phyloP scores from a whole-genome alignment of 2,797 vertebrate species.

The Poecile montanus region DNA sequence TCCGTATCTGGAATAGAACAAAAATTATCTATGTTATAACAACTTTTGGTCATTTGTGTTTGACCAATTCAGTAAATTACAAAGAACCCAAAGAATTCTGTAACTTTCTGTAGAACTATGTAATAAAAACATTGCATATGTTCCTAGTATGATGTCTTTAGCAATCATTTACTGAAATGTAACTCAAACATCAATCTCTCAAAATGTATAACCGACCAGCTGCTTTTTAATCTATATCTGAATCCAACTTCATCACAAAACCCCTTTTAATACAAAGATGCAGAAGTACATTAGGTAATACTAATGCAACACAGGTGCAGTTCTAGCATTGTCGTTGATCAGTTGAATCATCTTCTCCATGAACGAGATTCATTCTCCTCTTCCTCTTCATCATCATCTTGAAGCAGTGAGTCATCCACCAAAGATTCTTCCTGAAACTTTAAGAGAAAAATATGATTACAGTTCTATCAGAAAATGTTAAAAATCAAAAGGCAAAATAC shows the following conservation, averaged over 20 bases:
- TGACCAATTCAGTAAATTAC: constrained; percentile 84
- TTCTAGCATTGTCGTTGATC: constrained; percentile 72
- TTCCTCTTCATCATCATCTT: constrained; percentile 98
- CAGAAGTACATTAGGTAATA: constrained; percentile 84
- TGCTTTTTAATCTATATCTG: constrained; percentile 75
- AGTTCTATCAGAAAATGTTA: constrained; percentile 21
- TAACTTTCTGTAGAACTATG: constrained; percentile 79
- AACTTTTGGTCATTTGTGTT: constrained; percentile 78
- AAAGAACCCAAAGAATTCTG: constrained; percentile 82
- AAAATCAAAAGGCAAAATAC: not conserved
- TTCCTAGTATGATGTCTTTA: constrained; percentile 83
- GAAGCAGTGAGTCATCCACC: constrained; percentile 92
- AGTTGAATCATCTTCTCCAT: constrained; percentile 95
- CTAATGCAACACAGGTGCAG: constrained; percentile 81
- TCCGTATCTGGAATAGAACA: constrained; percentile 82
- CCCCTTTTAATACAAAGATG: constrained; percentile 80
- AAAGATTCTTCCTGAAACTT: constrained; percentile 94
- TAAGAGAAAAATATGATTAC: constrained; percentile 50
- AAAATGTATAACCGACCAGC: constrained; percentile 77
- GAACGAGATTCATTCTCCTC: constrained; percentile 96
- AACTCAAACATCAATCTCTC: constrained; percentile 82
- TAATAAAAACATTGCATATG: constrained; percentile 86
- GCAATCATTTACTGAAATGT: constrained; percentile 87
- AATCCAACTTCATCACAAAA: constrained; percentile 81
- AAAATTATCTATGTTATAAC: constrained; percentile 81